Base-by-base conservation (phyloP, 2,888 invertebrate genomes). In the Leptarthrus brevirostris region DNA sequence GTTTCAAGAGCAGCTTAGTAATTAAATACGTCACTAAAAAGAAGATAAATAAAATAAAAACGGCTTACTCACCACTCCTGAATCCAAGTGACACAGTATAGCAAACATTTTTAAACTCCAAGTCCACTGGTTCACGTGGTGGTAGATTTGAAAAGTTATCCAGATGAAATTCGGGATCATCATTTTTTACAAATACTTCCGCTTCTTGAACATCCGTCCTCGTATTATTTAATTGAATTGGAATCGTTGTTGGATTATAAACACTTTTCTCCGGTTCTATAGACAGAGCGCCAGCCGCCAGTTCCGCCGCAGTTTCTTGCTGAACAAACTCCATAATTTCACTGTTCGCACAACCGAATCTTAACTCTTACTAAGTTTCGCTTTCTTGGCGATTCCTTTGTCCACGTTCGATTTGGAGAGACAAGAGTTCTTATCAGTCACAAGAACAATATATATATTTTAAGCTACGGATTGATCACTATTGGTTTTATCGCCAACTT, bases 71-170 rank as follows among this genome's bases (percentile, higher is more conserved):
- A 93, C 93, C 93, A 89, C 90, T 91, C 80, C 89, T 88, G 78
- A 72, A 72, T 77, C 93, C 93, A 74, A 92, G 85, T 40, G 88
- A 89, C 16, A 93, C 93, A 0, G 89, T 91, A 80, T 91, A 92
- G 0, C 89, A 89, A 76, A 94, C 87, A 80, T 93, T 89, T 74
- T 90, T 90, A 83, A 94, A 94, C 77, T 89, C 87, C 76, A 94
- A 89, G 80, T 93, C 92, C 36, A 93, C 87, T 1, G 89, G 87
- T 12, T 89, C 87, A 54, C 86, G 85, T 5, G 81, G 76, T 6
- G 85, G 85, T 70, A 85, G 78, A 77, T 84, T 83, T 18, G 83
- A 82, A 18, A 85, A 80, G 1, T 81, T 78, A 54, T 78, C 81
- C 36, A 75, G 16, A 22, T 18, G 22, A 24, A 47, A 64, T 22